Conservation (phyloP, 2,113 vertebrate genomes). For the Ciconia maguari region DNA sequence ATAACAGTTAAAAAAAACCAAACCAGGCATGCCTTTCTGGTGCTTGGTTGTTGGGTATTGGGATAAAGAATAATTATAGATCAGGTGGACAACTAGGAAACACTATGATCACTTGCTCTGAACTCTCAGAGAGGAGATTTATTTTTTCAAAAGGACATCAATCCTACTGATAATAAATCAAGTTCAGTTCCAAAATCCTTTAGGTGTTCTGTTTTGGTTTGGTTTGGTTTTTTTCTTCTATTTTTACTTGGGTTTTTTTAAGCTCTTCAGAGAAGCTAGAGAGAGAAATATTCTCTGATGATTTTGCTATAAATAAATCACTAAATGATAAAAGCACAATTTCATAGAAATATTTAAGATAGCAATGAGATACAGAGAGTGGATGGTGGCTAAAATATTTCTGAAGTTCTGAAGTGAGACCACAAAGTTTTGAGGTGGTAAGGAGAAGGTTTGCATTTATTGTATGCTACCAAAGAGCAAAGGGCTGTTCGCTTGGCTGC, state of each 20-base stretch:
- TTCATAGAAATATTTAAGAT: not conserved
- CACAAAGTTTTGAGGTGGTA: not conserved
- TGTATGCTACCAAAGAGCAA: not conserved
- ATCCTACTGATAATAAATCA: not conserved
- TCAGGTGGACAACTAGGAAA: not conserved
- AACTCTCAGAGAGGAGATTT: not conserved
- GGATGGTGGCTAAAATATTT: not conserved
- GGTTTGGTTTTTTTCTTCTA: too few species aligned
- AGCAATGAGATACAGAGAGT: not conserved
- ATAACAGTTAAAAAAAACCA: not conserved
- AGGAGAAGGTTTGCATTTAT: not conserved
- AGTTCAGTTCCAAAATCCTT: not conserved
- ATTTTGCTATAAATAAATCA: not conserved
- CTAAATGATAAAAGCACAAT: rapidly evolving
- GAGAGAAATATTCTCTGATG: not conserved
- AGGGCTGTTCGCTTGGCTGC: not conserved
- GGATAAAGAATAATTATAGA: not conserved
- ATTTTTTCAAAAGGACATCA: not conserved
- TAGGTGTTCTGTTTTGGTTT: not conserved
- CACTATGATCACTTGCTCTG: not conserved
- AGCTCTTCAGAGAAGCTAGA: not conserved
- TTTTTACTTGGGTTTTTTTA: not conserved
- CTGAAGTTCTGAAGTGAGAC: not conserved
- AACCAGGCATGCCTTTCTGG: not conserved
- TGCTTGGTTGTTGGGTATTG: not conserved